Evolutionary conservation across 2,113 vertebrate species (phyloP), one percentile per base, ranked within the genome.

Genomic region (Lagopus leucura): DNA sequence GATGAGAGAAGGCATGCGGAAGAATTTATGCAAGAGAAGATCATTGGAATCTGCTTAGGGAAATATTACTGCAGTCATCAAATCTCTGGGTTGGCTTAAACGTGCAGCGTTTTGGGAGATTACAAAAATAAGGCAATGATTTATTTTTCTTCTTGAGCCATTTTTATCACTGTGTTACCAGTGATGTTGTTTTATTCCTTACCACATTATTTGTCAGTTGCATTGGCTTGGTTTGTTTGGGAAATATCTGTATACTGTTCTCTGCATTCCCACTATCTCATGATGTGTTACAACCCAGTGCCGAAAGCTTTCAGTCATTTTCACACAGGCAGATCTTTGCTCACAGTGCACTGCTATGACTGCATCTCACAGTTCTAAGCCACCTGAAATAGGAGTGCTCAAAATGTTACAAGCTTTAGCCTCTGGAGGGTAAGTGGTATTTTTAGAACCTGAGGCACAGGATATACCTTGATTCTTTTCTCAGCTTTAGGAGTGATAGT

Each of bases 71-170:
- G 85, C 90, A 95, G 69, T 85, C 61, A 95, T 94, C 93, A 79
- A 64, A 94, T 71, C 85, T 63, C 79, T 67, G 61, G 61, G 14
- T 13, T 96, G 87, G 89, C 74, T 96, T 86, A 65, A 95, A 86
- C 87, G n/a, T 32, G 60, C 48, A 47, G 36, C 42, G n/a, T 42
- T 89, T 95, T 34, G 76, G 67, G 22, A 0, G 1, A 58, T 58
- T 32, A 32, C 24, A 71, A 57, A 61, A 52, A 10, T 13, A 52
- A 66, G 50, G 9, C 34, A 17, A 28, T 1, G 0, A 7, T 34
- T 40, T n/a, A 45, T 4, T 18, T 25, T 72, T 55, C 43, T 13
- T 10, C 45, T 36, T 24, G 7, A 69, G n/a, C 30, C 30, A 4
- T 60, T 90, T 86, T 86, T 13, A 15, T 67, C 57, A 43, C 7